Evolutionary conservation across 2,888 invertebrate genomes (phyloP), one percentile per base, ranked within the genome.

Genomic region (Archips crataeganus): DNA sequence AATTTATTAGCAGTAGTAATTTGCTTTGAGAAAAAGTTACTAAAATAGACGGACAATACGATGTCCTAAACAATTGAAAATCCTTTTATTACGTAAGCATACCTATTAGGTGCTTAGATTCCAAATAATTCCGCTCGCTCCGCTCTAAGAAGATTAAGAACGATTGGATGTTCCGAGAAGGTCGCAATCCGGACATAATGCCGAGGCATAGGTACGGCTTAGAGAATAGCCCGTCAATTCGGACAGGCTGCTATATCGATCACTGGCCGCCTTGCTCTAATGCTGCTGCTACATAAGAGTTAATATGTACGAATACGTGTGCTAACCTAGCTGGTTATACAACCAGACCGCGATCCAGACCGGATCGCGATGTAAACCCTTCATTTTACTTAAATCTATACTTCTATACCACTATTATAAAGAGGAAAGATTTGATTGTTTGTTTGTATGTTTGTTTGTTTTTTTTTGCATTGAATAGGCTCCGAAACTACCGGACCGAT

Each of bases 141-240:
- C 86, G 83, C 87, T 85, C 87, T 93, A 93, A 94, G 94, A 90
- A 93, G 94, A 93, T 94, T 94, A 94, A 89, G 85, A 91, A 86
- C 89, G 93, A 94, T 93, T 94, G 93, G 92, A 93, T 90, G 90
- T 93, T 90, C 90, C 84, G 80, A 89, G 90, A 90, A 92, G 90
- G 89, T 88, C 85, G 85, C 85, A 85, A 82, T 87, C 85, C 82
- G 81, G 79, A 86, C 82, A 88, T 90, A 90, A 90, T 90, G 79
- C 85, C 82, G 77, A 83, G 85, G 83, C 80, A 81, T 79, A 79
- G 80, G 79, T 78, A 84, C 79, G 85, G 88, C 87, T 90, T 89
- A 90, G 88, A 86, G 88, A 86, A 87, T 85, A 78, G 85, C 79
- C 87, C 88, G 89, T 90, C 89, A 90, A 91, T 90, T 87, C 86